Base-by-base conservation (phyloP, 2,797 vertebrate genomes). In the Ciconia nigra region DNA sequence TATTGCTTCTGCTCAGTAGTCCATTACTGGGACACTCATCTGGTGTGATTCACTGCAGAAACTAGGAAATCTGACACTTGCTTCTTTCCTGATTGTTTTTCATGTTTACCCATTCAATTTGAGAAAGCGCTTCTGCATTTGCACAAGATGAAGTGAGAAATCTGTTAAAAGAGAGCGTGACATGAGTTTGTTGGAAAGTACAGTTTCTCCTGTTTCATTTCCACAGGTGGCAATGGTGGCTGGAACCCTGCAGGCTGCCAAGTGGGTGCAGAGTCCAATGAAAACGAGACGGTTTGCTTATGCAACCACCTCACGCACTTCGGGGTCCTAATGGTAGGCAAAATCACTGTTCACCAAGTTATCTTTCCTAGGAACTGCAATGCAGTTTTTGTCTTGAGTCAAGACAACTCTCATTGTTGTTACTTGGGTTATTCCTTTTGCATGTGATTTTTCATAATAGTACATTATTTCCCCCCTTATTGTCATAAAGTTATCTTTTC, bases 221-320 rank as follows among this genome's bases (percentile, higher is more conserved):
- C 97, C 94, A 87, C 91, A 99, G 99, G 96, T 97, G 98, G 98
- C 15, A 97, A 59, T 14, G 99, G 99, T 93, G 99, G 99, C 37
- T 99, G 99, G 99, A 99, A 98, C 70, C 77, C 79, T 8, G 92
- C 83, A 0, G 99, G 99, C 86, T 99, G 99, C 96, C 41, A 66
- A 1, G 97, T 96, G 9, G 97, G 98, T 13, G 19, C 79, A 7
- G 95, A 98, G 14, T 99, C 99, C 20, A 98, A 89, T 25, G 97
- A 96, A 71, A 99, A 98, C 13, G 98, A 98, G 93, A 99, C 99
- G 0, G 18, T 99, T 89, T 99, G 99, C 96, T 97, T 99, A 35
- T 99, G 99, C 91, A 94, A 99, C 97, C 99, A 99, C 96, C 99
- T 99, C 93, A 99, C 99, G 3, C 99, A 99, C 97, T 99, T 99